Conservation (phyloP, 2,888 invertebrate species). For the Ypsolopha scabrella region DNA sequence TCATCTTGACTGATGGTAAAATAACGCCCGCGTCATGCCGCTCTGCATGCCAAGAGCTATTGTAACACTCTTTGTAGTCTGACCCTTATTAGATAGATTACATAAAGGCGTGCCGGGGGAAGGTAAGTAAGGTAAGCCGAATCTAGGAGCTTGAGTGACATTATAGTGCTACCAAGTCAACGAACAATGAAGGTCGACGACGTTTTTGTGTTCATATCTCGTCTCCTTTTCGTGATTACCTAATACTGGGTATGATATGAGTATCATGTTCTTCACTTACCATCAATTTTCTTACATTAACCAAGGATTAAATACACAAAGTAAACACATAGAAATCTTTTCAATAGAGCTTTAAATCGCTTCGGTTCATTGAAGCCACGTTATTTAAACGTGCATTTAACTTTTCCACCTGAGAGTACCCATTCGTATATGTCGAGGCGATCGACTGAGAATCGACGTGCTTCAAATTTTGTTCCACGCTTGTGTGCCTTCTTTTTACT, state of each 20-base stretch:
- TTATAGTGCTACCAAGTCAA: neutral
- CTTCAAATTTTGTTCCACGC: slow-evolving; percentile 12
- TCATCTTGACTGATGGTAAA: slow-evolving; percentile 67
- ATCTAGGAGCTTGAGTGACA: slow-evolving; percentile 7
- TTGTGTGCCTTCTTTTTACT: neutral
- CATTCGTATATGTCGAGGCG: slow-evolving; percentile 23
- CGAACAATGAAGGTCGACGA: slow-evolving; percentile 1
- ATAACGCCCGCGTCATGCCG: slow-evolving; percentile 59
- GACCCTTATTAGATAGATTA: slow-evolving; percentile 47
- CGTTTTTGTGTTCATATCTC: neutral
- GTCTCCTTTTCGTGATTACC: neutral
- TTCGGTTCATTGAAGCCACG: slow-evolving; percentile 3
- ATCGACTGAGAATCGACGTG: slow-evolving; percentile 19
- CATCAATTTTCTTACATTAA: neutral
- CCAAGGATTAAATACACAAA: neutral
- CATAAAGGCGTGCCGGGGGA: slow-evolving; percentile 25
- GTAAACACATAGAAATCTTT: neutral
- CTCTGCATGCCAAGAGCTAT: slow-evolving; percentile 57
- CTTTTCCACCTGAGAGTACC: slow-evolving; percentile 19
- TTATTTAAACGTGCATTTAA: slow-evolving; percentile 18
- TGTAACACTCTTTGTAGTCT: slow-evolving; percentile 46
- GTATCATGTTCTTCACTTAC: neutral
- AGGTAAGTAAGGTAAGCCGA: slow-evolving; percentile 24
- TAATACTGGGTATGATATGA: no score
- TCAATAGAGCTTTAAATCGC: neutral